Base-by-base conservation (phyloP, 2,797 vertebrate species). In the Gadopsis bispinosus region DNA sequence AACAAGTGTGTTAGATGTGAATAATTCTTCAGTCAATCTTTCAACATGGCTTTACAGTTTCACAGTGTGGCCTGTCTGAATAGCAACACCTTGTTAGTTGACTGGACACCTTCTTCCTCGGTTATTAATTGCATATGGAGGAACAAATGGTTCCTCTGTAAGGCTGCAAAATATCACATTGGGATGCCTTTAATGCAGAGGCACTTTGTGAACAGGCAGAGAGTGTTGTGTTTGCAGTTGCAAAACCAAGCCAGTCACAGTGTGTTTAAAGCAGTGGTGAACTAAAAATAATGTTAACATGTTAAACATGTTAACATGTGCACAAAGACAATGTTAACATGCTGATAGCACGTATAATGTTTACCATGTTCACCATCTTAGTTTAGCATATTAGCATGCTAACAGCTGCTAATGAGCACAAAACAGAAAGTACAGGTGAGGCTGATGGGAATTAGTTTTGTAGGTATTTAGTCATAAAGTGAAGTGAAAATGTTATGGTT, bases 31-130 rank as follows among this genome's bases (percentile, higher is more conserved):
- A 26, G 4, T 6, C 7, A 10, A 6, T 68, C 9, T 64, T 70
- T 72, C 19, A 72, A 2, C 22, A 41, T 33, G 29, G 5, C 29
- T 68, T 69, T 33, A 53, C 13, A 26, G 8, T 55, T 48, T 71
- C 54, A 62, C 7, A 43, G 29, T 50, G 39, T 66, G 41, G 61
- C 39, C n/a, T 31, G 54, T 53, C 55, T 70, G 53, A 70, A 51
- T 12, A 48, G 4, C 31, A 59, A 31, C 54, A 76, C 19, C 20
- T 39, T 20, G 8, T 41, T 19, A 22, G 3, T 10, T 66, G 37
- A 53, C 37, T 54, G 11, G 6, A 22, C 9, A 16, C 17, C 50
- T 55, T 48, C 17, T 17, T 69, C 3, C 19, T n/a, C 43, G 13
- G 10, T 33, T 51, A 37, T 35, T 50, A 12, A 56, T 68, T 68